Base-by-base conservation (phyloP, 2,888 invertebrate species). In the Apodemia hepburni region DNA sequence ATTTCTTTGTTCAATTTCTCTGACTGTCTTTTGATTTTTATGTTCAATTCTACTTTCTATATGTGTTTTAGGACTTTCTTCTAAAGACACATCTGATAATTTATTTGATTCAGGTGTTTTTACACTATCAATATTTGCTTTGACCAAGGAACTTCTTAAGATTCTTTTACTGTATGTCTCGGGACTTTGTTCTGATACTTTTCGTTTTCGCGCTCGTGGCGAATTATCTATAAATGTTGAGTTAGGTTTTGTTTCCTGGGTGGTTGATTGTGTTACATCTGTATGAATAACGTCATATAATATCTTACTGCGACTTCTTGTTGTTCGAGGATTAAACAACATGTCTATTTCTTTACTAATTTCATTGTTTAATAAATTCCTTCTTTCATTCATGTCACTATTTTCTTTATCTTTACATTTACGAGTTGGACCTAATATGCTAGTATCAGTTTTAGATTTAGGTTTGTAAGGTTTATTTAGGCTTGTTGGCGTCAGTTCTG, bases 111-210 rank as follows among this genome's bases (percentile, higher is more conserved):
- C 54, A 35, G 45, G 18, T 54, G 57, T 18, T 17, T 58, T 45
- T 49, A 35, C 57, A 49, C 11, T 12, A 45, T 68, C 58, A 33
- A 47, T 35, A 42, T 29, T 33, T 8, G 62, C 58, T 29, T 62
- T 64, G 0, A 61, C 61, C 61, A 65, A 68, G 35, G 78, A 73
- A 71, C 81, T 84, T 51, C 81, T 79, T 66, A 84, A 70, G 38
- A 77, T 69, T 70, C 82, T 75, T 69, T 81, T 83, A 62, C 70
- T 66, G 42, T 68, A 68, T 38, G 73, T 60, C 62, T 72, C 74
- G 29, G 65, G 69, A 62, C 59, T 64, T 69, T 33, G 58, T 29
- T 77, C 75, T 22, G 42, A 42, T 42, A 66, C 80, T 15, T 59
- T 66, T 60, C 65, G 54, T 60, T 61, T 68, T 33, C 64, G 63